Percentiles rank a stretch among this genome's conserved stretches.
These are phyloP conservation scores for Brachionus plicatilis DNA, from an alignment of 1,140 invertebrate species.

Conservation along the genomic window DNA sequence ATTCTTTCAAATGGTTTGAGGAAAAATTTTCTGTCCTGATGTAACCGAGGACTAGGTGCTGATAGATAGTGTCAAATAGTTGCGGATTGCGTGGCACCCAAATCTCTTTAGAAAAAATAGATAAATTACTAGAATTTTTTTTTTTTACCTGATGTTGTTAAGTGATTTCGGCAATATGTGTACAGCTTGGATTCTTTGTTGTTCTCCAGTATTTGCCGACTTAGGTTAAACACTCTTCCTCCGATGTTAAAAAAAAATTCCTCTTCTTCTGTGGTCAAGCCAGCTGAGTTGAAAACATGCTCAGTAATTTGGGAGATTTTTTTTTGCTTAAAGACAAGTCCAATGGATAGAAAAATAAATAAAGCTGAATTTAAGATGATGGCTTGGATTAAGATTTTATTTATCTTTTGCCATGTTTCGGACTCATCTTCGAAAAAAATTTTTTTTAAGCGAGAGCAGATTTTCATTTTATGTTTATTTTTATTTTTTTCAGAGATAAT, in stretches of 20 bases:
- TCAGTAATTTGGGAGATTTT: background rate
- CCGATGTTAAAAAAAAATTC: background rate
- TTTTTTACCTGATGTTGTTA: background rate
- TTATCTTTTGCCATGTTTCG: background rate
- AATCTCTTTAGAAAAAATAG: background rate
- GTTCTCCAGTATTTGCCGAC: background rate
- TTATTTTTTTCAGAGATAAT: background rate
- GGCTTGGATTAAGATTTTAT: background rate
- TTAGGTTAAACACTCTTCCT: background rate
- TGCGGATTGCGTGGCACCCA: background rate
- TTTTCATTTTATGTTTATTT: background rate
- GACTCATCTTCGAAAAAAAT: background rate
- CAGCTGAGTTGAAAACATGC: background rate
- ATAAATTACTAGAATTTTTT: background rate
- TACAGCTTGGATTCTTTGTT: background rate
- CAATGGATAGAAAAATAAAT: background rate
- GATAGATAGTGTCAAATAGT: background rate
- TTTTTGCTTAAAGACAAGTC: background rate
- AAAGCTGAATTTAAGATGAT: background rate
- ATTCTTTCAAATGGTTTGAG: background rate
- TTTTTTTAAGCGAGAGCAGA: background rate
- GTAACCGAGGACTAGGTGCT: background rate
- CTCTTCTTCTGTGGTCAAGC: background rate
- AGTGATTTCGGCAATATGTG: background rate
- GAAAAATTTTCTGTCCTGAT: background rate